These are phyloP conservation scores for Neogale vison DNA, from an alignment of 2,113 vertebrate genomes.

Conservation along the genomic window DNA sequence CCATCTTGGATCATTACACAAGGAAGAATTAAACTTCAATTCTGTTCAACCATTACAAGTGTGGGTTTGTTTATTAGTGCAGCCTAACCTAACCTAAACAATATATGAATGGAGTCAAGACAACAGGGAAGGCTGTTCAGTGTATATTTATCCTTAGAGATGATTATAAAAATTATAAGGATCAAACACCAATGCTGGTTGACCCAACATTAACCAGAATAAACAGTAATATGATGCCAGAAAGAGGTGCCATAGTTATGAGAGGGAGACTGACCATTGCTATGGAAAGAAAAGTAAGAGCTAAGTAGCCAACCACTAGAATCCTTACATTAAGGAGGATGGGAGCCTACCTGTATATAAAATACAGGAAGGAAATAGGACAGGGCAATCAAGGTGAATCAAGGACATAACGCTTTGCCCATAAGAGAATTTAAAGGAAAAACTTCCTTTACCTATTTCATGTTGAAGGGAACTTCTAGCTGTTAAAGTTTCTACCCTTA, in stretches of 20 bases:
- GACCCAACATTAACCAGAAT: background rate
- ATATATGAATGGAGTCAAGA: background rate
- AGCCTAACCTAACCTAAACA: background rate
- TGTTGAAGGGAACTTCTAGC: background rate
- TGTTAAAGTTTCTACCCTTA: background rate
- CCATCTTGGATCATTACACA: background rate
- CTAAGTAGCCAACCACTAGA: background rate
- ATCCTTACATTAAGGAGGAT: background rate
- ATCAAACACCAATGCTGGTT: background rate
- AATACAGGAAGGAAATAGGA: background rate
- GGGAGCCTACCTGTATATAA: background rate
- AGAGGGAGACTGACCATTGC: background rate
- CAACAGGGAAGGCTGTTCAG: background rate
- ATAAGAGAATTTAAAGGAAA: background rate
- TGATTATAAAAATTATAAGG: slow-evolving; percentile 26
- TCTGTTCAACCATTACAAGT: background rate
- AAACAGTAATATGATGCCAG: background rate
- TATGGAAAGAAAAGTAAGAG: background rate
- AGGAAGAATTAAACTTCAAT: background rate
- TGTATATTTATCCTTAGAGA: background rate
- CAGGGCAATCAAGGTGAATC: background rate
- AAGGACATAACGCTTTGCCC: background rate
- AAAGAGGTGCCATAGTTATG: background rate
- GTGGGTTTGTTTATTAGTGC: background rate
- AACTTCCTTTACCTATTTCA: background rate